A percentile compares a stretch with the other conserved stretches of the same genome.
These are phyloP conservation scores for Gallinago paraguaiae DNA, from an alignment of 2,113 vertebrate species.

Conservation along the genomic window DNA sequence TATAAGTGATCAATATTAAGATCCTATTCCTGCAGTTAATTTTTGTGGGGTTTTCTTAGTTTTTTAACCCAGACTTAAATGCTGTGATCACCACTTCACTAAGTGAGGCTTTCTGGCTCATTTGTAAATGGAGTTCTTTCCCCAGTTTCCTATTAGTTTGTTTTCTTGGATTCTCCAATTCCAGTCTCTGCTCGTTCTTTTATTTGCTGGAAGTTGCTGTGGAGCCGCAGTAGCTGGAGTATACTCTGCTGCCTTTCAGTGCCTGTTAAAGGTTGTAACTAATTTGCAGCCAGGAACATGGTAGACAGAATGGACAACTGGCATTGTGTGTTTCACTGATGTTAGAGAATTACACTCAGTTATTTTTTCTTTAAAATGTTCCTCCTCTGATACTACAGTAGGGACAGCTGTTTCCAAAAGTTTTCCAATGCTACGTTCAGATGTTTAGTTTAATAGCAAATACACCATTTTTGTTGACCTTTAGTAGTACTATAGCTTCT, in stretches of 20 bases:
- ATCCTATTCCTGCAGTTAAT: background rate
- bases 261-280: background rate
- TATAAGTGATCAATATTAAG: background rate
- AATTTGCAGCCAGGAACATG: background rate
- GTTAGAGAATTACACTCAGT: background rate
- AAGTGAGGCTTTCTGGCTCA: background rate
- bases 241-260: background rate
- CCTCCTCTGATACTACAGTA: background rate
- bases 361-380: background rate
- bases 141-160: background rate
- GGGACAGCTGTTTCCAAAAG: background rate
- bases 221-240: background rate
- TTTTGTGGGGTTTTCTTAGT: background rate
- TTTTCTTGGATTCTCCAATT: background rate
- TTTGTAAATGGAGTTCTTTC: background rate
- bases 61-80: background rate
- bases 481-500: background rate
- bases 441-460: background rate
- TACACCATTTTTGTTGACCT: background rate
- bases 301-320: background rate
- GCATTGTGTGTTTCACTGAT: accelerated
- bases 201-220: background rate
- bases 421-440: background rate
- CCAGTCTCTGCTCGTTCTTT: background rate
- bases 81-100: background rate